These are phyloP conservation scores for Idaea biselata DNA, from an alignment of 2,888 invertebrate species.

Conservation along the genomic window DNA sequence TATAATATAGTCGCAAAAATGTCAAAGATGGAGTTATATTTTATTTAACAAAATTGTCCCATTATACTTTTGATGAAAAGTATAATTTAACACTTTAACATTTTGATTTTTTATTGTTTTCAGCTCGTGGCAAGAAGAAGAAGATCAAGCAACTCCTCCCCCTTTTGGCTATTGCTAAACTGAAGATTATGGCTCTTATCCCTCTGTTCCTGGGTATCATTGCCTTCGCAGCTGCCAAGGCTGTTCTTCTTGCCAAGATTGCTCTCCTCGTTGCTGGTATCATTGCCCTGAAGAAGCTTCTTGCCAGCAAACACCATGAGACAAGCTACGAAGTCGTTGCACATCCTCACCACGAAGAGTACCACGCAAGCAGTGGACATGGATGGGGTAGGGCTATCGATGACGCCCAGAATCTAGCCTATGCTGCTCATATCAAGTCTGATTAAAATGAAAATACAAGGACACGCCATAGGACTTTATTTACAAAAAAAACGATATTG, in stretches of 20 bases:
- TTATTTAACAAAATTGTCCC: too few relatives aligned
- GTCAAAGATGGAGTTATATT: too few relatives aligned
- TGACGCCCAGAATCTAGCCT: slow-evolving; percentile 81
- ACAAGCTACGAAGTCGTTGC: slow-evolving; percentile 89
- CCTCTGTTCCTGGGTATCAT: slow-evolving; percentile 87
- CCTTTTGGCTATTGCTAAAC: slow-evolving; percentile 86
- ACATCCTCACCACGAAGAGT: slow-evolving; percentile 82
- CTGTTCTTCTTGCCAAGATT: slow-evolving; percentile 90
- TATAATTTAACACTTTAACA: too few relatives aligned
- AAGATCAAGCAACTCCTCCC: slow-evolving; percentile 88
- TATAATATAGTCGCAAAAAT: too few relatives aligned
- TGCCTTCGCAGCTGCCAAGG: slow-evolving; percentile 92
- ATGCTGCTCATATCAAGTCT: slow-evolving; percentile 76
- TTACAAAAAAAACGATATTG: slow-evolving; percentile 27
- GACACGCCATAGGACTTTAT: slow-evolving; percentile 37
- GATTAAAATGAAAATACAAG: slow-evolving; percentile 47
- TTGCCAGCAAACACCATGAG: slow-evolving; percentile 84
- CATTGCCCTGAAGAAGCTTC: slow-evolving; percentile 84
- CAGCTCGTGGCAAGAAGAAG: slow-evolving; percentile 91
- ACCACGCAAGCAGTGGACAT: slow-evolving; percentile 69
- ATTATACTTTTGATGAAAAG: too few relatives aligned
- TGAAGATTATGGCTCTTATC: slow-evolving; percentile 88
- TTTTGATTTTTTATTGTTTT: slow-evolving; percentile 25
- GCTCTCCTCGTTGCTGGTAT: slow-evolving; percentile 88
- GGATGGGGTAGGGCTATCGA: slow-evolving; percentile 85